Base-by-base conservation (phyloP, 2,797 vertebrate genomes). In the Amblyopsis hoosieri region DNA sequence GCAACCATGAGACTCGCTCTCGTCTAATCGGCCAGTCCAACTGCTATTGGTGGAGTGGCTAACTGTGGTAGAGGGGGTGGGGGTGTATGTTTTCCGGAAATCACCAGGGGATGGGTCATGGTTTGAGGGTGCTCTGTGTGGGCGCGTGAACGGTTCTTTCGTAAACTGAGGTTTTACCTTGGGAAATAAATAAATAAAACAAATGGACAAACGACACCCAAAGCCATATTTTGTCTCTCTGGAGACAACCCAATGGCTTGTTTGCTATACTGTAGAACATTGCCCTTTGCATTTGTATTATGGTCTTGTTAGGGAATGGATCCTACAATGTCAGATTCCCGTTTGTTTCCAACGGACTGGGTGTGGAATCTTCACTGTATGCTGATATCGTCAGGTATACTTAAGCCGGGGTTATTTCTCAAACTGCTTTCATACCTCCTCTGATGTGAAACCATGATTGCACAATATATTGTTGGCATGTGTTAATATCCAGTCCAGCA, bases 1-100 rank as follows among this genome's bases (percentile, higher is more conserved):
- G 90, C 74, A 92, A 93, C 92, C 62, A 69, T 69, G 81, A 88
- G 87, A 87, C 87, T 90, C 71, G 31, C 81, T 79, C 82, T 85
- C 84, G 72, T 79, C 80, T 89, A 87, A 91, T 89, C 82, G 87
- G 80, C 46, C 54, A 81, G 88, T 91, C 87, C 74, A 75, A 80
- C 80, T 78, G 78, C 75, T 66, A 66, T 68, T 66, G 67, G 46
- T 75, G 75, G 29, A 52, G 45, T n/a, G 5, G 69, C 57, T 68
- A 67, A 79, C 48, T 11, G 9, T 57, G 31, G 17, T 45, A 42
- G 15, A 33, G 5, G 12, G 57, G 62, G 50, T 54, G 60, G 65
- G 66, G 70, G 85, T 60, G 65, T 62, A 78, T 37, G 12, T 78
- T 83, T 82, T 85, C 60, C 17, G 56, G 71, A 81, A 87, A 85